Percentiles rank a stretch among this genome's conserved stretches.
These are phyloP conservation scores for Trogon melanurus DNA, from an alignment of 2,113 vertebrate species.

Conservation along the genomic window DNA sequence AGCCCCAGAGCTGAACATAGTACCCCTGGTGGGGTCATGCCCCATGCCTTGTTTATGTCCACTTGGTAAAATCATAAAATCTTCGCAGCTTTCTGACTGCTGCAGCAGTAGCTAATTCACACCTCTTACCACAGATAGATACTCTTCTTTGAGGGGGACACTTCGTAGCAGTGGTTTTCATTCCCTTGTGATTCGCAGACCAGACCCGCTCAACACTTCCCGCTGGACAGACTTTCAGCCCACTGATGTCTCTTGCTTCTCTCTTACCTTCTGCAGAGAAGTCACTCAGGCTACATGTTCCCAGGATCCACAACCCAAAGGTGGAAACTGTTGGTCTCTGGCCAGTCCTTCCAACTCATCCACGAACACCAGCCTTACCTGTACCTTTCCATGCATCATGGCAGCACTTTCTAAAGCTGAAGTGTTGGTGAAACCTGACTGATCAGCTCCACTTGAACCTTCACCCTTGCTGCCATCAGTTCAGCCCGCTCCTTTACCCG, in stretches of 20 bases:
- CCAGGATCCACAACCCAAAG: not conserved
- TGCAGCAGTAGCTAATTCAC: not conserved
- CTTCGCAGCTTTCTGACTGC: not conserved
- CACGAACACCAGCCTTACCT: not conserved
- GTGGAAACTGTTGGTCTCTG: not conserved
- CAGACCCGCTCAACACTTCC: not conserved
- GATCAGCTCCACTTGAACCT: not conserved
- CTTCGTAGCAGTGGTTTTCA: not conserved
- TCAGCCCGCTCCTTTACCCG: not conserved
- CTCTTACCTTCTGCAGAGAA: not conserved
- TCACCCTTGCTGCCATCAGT: not conserved
- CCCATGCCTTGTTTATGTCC: not conserved
- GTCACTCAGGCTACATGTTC: not conserved
- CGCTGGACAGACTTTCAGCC: not conserved
- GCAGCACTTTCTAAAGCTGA: not conserved
- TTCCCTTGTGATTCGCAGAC: not conserved
- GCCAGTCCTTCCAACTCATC: not conserved
- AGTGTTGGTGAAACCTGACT: not conserved
- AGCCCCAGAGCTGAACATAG: too few species aligned
- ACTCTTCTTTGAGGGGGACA: not conserved
- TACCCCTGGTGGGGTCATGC: too few species aligned
- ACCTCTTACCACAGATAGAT: not conserved
- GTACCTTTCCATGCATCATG: fast-evolving
- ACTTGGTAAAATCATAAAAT: not conserved
- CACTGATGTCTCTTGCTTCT: not conserved